Percentiles rank a stretch among this genome's conserved stretches.
Evolutionary conservation across 2,888 invertebrate species (phyloP).

Genomic region (Beris morrisii): DNA sequence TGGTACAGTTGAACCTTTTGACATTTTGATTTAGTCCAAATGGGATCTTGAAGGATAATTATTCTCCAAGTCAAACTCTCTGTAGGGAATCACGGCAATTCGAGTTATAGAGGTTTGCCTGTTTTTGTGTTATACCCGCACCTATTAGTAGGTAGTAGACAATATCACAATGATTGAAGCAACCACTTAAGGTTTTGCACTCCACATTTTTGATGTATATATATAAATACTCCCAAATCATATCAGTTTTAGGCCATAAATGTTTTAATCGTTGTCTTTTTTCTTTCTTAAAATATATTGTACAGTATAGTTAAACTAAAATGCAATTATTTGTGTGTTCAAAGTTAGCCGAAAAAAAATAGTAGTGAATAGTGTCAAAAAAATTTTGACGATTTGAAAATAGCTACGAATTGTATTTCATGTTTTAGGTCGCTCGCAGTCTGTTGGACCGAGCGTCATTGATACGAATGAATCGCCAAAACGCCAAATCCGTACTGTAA

Average conservation of each 20-base stretch:
- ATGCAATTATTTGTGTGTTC: background rate
- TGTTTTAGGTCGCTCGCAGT: slow-evolving; percentile 65
- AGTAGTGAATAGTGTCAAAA: slow-evolving; percentile 17
- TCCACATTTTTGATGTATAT: too few relatives aligned
- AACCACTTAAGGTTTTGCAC: too few relatives aligned
- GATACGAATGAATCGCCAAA: slow-evolving; percentile 74
- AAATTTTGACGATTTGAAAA: slow-evolving; percentile 8
- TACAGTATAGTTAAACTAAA: background rate
- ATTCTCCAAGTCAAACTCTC: too few relatives aligned
- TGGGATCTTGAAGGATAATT: too few relatives aligned
- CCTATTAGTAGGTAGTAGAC: too few relatives aligned
- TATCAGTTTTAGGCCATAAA: background rate
- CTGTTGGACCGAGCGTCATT: slow-evolving; percentile 66
- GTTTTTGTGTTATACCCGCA: too few relatives aligned
- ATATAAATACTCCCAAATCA: too few relatives aligned
- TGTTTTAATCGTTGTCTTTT: background rate
- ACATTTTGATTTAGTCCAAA: too few relatives aligned
- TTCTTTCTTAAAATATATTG: background rate
- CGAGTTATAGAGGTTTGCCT: too few relatives aligned
- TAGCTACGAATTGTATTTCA: slow-evolving; percentile 17
- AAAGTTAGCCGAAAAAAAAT: background rate
- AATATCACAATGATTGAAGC: too few relatives aligned
- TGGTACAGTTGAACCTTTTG: too few relatives aligned
- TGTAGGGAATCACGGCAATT: too few relatives aligned
- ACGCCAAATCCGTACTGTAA: slow-evolving; percentile 65